Base-by-base conservation (phyloP, 1,140 invertebrate species). In the Macrosteles quadrilineatus region DNA sequence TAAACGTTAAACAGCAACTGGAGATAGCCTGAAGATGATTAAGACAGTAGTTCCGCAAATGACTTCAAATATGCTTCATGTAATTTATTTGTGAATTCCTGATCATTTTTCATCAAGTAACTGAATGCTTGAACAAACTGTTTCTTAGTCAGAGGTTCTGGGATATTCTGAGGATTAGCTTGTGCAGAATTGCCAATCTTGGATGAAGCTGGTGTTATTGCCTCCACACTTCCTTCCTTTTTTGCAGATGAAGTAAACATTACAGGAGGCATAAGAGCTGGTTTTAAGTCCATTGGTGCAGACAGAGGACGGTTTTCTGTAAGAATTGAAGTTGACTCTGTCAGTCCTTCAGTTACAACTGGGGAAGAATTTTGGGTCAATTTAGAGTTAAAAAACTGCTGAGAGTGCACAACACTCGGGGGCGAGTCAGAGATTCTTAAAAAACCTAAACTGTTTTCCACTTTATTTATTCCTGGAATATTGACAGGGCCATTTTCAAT, bases 31-130 rank as follows among this genome's bases (percentile, higher is more conserved):
- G 4, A 36, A 36, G 32, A 36, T n/a, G 14, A 36, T 72, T 83
- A 84, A 69, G 88, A 87, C 27, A 90, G 83, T 75, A 88, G 88
- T 78, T 91, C 89, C 75, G 89, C 86, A 76, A 92, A 91, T 14
- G 91, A 92, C 80, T 93, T 92, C 0, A 95, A 87, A 78, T 96
- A 96, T 59, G 92, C 93, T 82, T 95, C 93, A 80, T 96, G 93
- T 67, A 96, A 83, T 80, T 92, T 94, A 74, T 88, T 89, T 9
- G 95, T 86, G 82, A 96, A 96, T 73, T 92, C 90, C 11, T 90
- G 83, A 80, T 96, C 94, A 81, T 91, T 92, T 81, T 93, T 92
- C 29, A 96, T 83, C 65, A 97, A 83, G 82, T 95, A 92, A 75
- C 90, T 88, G 71, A 96, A 88, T 59, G 94, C 93, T 83, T 96